Evolutionary conservation across 64 coral and sea anemone genomes (phyloP).

Genomic region (Stichodactyla mertensii): DNA sequence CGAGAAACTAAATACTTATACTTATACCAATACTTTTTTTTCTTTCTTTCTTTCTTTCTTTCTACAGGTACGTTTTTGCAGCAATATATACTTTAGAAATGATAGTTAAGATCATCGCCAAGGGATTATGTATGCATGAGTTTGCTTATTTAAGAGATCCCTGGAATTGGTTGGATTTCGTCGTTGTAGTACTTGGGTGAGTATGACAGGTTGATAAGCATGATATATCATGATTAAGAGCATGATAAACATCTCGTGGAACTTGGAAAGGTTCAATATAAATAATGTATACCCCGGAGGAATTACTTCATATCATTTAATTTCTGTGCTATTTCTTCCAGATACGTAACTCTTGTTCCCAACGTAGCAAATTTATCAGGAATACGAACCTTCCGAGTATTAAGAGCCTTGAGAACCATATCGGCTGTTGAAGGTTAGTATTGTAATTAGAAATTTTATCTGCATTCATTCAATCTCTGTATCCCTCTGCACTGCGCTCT

Average conservation of each 20-base stretch:
- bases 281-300: too few relatives aligned
- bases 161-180: slow-evolving; percentile 96
- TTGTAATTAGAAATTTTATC: neutral
- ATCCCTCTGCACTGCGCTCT: too few relatives aligned
- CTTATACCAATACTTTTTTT: too few relatives aligned
- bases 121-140: slow-evolving; percentile 90
- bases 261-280: too few relatives aligned
- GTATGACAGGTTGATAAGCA: neutral
- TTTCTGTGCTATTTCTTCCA: slow-evolving; percentile 14
- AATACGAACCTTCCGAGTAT: slow-evolving; percentile 91
- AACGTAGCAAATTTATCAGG: slow-evolving; percentile 93
- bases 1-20: too few relatives aligned
- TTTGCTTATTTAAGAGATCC: slow-evolving; percentile 87
- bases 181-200: slow-evolving; percentile 96
- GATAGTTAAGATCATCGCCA: slow-evolving; percentile 90
- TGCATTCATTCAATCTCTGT: too few relatives aligned
- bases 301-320: too few relatives aligned
- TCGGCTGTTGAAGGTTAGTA: slow-evolving; percentile 90
- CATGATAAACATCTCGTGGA: too few relatives aligned
- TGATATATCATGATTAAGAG: too few relatives aligned
- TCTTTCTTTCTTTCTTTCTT: neutral
- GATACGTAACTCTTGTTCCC: slow-evolving; percentile 89
- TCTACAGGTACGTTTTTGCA: slow-evolving; percentile 84
- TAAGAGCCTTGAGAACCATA: slow-evolving; percentile 94
- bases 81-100: slow-evolving; percentile 95